Evolutionary conservation across 2,113 vertebrate species (phyloP).

Genomic region (Corydoras maculifer): DNA sequence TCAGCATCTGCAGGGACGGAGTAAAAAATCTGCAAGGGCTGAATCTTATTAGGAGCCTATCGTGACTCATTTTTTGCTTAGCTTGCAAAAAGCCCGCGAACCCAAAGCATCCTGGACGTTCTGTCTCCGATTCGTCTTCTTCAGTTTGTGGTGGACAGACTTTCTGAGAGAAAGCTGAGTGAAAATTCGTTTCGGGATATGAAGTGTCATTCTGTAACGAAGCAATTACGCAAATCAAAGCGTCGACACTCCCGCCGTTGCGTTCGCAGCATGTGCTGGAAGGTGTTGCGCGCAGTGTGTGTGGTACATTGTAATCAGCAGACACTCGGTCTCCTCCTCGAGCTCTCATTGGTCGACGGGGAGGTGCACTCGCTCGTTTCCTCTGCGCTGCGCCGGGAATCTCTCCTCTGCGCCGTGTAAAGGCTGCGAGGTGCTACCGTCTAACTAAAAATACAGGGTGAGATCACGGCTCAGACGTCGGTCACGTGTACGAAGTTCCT

Average conservation of each 20-base stretch:
- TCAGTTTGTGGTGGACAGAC: neutral
- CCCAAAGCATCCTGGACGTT: neutral
- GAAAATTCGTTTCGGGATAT: no score
- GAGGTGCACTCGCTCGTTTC: neutral
- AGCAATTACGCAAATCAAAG: slow-evolving; percentile 2
- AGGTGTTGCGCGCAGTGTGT: slow-evolving; percentile 13
- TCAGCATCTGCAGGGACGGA: neutral
- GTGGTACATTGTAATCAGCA: slow-evolving; percentile 16
- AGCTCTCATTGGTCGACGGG: neutral
- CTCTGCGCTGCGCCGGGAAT: slow-evolving; percentile 24
- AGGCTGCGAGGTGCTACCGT: slow-evolving; percentile 38
- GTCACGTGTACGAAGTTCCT: slow-evolving; percentile 34
- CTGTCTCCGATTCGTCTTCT: no score
- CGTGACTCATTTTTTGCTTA: no score
- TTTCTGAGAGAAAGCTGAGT: neutral
- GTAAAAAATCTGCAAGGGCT: neutral
- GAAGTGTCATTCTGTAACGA: no score
- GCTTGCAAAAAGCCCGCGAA: no score
- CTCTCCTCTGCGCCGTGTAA: slow-evolving; percentile 31
- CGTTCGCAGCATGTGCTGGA: neutral
- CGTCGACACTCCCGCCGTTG: slow-evolving; percentile 6
- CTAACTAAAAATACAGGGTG: slow-evolving; percentile 42
- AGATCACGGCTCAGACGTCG: slow-evolving; percentile 35
- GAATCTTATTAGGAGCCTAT: no score
- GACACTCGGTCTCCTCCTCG: neutral